Evolutionary conservation across 2,888 invertebrate genomes (phyloP).

Genomic region (Agrochola lychnidis): DNA sequence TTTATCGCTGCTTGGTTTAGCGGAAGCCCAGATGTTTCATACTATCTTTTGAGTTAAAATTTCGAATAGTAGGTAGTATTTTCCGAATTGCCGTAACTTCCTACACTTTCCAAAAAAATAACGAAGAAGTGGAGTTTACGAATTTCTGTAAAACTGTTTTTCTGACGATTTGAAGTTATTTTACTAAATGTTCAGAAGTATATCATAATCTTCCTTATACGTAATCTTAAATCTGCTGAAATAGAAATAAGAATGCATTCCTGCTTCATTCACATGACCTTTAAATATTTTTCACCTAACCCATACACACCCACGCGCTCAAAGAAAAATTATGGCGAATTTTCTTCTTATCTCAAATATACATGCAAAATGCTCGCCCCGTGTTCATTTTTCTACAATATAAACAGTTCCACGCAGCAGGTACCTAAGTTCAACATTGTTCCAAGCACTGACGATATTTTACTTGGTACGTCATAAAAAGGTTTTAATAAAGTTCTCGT

Average conservation of each 20-base stretch:
- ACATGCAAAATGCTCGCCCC: conserved; percentile 36
- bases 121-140: background rate
- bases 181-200: background rate
- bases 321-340: conserved; percentile 26
- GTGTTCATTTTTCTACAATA: conserved; percentile 39
- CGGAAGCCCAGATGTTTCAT: conserved; percentile 49
- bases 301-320: background rate
- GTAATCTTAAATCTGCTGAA: too few species aligned
- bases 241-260: background rate
- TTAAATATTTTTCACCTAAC: conserved; percentile 21
- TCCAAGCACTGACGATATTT: conserved; percentile 32
- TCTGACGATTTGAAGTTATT: background rate
- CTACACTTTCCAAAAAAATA: background rate
- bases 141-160: background rate
- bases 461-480: conserved; percentile 37
- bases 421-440: conserved; percentile 15
- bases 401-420: conserved; percentile 31
- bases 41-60: conserved; percentile 10
- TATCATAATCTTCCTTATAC: background rate
- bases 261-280: conserved; percentile 18
- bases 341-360: conserved; percentile 21
- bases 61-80: background rate
- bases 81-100: background rate
- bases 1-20: conserved; percentile 41
- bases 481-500: conserved; percentile 39